Conservation (phyloP, 2,113 vertebrate genomes). For the Ptilorrhoa leucosticta region DNA sequence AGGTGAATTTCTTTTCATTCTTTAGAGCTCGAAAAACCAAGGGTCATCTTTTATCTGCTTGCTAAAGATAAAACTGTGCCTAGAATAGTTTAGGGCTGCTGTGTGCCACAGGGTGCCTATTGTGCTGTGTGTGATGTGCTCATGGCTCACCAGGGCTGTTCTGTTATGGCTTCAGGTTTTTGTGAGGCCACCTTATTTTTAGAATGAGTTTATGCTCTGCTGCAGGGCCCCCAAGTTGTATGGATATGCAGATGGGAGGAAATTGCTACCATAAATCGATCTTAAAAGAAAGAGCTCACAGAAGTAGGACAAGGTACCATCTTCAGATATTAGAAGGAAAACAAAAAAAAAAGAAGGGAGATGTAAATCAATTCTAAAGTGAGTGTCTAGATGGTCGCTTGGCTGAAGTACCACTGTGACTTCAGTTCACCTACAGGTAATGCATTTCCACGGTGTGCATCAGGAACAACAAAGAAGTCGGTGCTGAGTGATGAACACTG, state of each 20-base stretch:
- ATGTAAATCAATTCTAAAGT: not conserved
- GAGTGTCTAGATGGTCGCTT: not conserved
- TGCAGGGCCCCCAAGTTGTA: not conserved
- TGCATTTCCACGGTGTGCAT: not conserved
- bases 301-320: not conserved
- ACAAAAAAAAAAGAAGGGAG: not conserved
- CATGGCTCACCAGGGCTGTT: constrained; percentile 1
- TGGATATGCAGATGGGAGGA: constrained; percentile 11
- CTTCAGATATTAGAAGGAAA: not conserved
- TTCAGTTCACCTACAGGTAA: not conserved
- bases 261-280: constrained; percentile 4
- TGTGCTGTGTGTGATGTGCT: not conserved
- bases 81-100: not conserved
- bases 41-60: constrained; percentile 6
- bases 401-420: not conserved
- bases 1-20: constrained; percentile 5
- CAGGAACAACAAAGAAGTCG: not conserved
- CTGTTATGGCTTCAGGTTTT: not conserved
- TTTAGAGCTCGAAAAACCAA: not conserved
- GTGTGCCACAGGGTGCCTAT: not conserved
- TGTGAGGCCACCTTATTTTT: constrained; percentile 23
- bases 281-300: not conserved
- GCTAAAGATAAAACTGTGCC: constrained; percentile 2
- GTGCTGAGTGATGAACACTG: not conserved
- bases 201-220: constrained; percentile 1